A percentile compares a stretch with the other conserved stretches of the same genome.
These are phyloP conservation scores for Temnothorax unifasciatus DNA, from an alignment of 2,888 invertebrate species.

Conservation along the genomic window DNA sequence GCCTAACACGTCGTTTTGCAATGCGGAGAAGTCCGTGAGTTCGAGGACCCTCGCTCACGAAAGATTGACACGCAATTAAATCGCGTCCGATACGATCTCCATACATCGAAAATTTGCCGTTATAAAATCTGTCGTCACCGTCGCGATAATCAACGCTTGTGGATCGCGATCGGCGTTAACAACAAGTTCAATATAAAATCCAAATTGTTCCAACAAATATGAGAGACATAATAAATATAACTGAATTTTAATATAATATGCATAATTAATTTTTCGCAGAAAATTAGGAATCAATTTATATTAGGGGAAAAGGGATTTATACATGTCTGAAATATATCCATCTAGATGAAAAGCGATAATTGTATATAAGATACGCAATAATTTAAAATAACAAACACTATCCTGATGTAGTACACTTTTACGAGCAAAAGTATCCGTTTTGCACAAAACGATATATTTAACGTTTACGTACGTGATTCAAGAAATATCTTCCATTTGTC, in stretches of 20 bases:
- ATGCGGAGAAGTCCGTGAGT: slow-evolving; percentile 13
- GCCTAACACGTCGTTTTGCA: slow-evolving; percentile 3
- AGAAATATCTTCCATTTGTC: not conserved
- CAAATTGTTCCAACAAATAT: not conserved
- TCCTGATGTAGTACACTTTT: not conserved
- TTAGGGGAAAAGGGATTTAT: not conserved
- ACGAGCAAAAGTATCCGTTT: not conserved
- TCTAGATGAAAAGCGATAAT: not conserved
- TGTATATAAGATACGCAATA: not conserved
- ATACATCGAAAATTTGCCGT: slow-evolving; percentile 5
- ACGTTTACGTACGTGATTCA: not conserved
- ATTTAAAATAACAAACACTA: not conserved
- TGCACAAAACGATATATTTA: slow-evolving; percentile 7
- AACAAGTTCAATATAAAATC: not conserved
- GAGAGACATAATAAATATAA: not conserved
- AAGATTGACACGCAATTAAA: slow-evolving; percentile 50
- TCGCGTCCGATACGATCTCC: slow-evolving; percentile 1
- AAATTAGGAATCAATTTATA: not conserved
- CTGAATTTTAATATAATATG: not conserved
- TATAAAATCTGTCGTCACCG: slow-evolving; percentile 1
- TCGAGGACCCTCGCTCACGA: slow-evolving; percentile 32
- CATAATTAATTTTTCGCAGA: not conserved
- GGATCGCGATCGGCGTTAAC: not conserved
- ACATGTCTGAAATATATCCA: not conserved
- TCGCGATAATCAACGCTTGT: not conserved